phyloP scores from a whole-genome alignment of 2,113 vertebrate genomes.

The Sclerurus mexicanus region DNA sequence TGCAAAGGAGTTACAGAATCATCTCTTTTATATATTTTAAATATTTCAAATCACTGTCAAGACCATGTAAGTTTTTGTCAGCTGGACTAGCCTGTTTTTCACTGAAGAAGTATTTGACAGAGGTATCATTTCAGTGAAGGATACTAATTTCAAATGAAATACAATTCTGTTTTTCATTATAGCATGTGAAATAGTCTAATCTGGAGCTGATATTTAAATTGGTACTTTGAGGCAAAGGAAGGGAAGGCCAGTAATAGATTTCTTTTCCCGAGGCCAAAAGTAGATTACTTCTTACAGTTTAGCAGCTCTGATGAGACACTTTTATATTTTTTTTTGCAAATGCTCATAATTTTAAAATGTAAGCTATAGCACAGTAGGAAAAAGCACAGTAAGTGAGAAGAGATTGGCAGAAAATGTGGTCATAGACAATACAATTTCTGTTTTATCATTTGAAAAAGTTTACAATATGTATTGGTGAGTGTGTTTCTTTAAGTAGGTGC shows the following conservation, averaged over 20 bases:
- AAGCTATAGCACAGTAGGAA: background rate
- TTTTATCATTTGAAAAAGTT: constrained; percentile 74
- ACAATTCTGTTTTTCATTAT: background rate
- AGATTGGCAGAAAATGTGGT: constrained; percentile 34
- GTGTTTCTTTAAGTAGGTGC: constrained; percentile 85
- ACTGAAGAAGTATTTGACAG: background rate
- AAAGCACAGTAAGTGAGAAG: background rate
- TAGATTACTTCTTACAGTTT: constrained; percentile 13
- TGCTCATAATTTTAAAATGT: background rate
- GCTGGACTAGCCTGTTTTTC: background rate
- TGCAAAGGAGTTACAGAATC: background rate
- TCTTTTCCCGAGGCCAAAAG: constrained; percentile 22
- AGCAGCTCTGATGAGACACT: background rate
- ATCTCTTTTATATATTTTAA: background rate
- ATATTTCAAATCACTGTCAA: constrained; percentile 38
- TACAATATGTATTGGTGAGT: constrained; percentile 78
- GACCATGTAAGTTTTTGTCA: background rate
- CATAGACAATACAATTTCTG: constrained; percentile 2
- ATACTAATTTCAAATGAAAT: background rate
- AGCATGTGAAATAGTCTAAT: background rate
- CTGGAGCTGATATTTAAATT: constrained; percentile 4
- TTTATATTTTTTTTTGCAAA: background rate
- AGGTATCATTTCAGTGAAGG: background rate
- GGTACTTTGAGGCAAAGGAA: background rate
- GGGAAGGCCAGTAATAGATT: background rate